Conservation (phyloP, 2,113 vertebrate species). For the Sitta europaea region DNA sequence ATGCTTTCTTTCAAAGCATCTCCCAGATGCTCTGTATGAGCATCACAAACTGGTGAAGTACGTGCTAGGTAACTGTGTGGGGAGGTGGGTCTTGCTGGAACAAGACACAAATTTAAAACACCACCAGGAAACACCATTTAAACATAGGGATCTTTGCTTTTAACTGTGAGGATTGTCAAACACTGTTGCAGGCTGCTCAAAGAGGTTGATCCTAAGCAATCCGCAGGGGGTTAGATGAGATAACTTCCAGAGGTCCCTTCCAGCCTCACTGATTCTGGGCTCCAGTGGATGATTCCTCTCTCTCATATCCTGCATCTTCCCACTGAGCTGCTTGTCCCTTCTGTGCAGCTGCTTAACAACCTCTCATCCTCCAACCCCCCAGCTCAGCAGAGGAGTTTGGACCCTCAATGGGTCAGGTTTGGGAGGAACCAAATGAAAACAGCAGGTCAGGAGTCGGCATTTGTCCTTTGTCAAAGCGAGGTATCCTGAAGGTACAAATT, state of each 20-base stretch:
- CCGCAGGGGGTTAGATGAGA: background rate
- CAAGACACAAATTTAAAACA: background rate
- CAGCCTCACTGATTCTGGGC: background rate
- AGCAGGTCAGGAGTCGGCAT: background rate
- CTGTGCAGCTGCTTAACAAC: background rate
- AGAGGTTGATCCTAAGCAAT: background rate
- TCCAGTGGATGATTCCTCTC: background rate
- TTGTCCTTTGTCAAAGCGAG: background rate
- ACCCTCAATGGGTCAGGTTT: background rate
- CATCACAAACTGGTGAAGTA: background rate
- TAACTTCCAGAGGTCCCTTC: background rate
- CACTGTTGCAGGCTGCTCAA: background rate
- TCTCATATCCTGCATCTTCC: background rate
- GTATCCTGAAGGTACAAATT: background rate
- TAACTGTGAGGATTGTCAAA: background rate
- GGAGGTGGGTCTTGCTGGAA: background rate
- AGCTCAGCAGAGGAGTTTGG: background rate
- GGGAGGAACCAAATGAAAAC: background rate
- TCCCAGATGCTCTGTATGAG: background rate
- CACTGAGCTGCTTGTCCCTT: background rate
- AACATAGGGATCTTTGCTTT: background rate
- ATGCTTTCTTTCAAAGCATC: background rate
- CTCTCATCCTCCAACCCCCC: background rate
- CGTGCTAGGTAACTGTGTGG: background rate
- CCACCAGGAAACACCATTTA: background rate